Evolutionary conservation across 2,113 vertebrate genomes (phyloP), one percentile per base, ranked within the genome.

Genomic region (Patagioenas fasciata): DNA sequence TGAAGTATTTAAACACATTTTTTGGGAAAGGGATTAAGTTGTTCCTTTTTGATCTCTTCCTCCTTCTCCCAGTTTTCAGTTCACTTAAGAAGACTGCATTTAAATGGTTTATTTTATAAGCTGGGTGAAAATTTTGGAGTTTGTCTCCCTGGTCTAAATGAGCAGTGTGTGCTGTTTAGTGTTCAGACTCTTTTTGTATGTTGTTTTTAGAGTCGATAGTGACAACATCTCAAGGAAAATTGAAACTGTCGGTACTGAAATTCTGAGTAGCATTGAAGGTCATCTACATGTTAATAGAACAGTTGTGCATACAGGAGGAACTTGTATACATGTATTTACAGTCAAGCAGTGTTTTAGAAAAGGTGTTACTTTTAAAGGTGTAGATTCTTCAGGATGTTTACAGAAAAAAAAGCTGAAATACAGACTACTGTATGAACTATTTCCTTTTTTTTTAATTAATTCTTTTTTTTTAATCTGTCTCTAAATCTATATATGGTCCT

Each of bases 21-120:
- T 67, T 44, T 44, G 38, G 34, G 38, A 67, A 7, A 81, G 15
- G 19, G 3, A 5, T 69, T 5, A 21, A 61, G 10, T 14, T 42
- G 18, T 51, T 80, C 14, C 13, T 12, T 70, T 65, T 71, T 34
- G 21, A 67, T 66, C 40, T 64, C n/a, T 66, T 42, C 10, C 5
- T 66, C 29, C 17, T 85, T 5, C 26, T 74, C 15, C 19, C 8
- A 8, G 6, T 72, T 85, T 81, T 82, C 70, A 25, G 32, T 34
- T 71, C n/a, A 24, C 24, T 47, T 19, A 9, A 32, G 34, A 47
- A 66, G 54, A 20, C 32, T 0, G 1, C 1, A 1, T 19, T 19
- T 9, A 23, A 26, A 29, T 38, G 20, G 6, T 31, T 74, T 64
- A 7, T 85, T 89, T 71, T 72, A 25, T 48, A 36, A 82, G 34